phyloP scores from a whole-genome alignment of 2,797 vertebrate genomes.

The Peromyscus melanophrys region DNA sequence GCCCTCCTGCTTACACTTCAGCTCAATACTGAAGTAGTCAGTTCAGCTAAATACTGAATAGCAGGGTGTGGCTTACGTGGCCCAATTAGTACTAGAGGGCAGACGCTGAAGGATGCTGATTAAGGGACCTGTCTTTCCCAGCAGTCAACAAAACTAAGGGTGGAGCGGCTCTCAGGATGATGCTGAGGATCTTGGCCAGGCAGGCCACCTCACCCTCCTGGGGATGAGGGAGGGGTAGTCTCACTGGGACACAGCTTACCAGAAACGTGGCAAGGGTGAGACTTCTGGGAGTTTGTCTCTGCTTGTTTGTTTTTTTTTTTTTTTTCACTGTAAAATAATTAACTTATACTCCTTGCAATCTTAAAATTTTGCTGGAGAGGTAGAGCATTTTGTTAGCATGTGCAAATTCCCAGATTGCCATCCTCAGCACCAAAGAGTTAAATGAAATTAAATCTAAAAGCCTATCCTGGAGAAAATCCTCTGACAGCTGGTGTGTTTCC shows the following conservation, averaged over 20 bases:
- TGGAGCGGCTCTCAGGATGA: not conserved
- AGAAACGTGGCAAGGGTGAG: not conserved
- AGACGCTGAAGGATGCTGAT: not conserved
- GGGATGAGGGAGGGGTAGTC: not conserved
- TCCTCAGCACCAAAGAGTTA: not conserved
- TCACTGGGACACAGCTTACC: not conserved
- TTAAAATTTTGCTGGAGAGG: not conserved
- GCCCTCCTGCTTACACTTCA: not conserved
- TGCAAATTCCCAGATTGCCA: not conserved
- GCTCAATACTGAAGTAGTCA: not conserved
- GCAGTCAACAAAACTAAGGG: not conserved
- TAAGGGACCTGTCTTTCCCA: not conserved
- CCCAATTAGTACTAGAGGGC: not conserved
- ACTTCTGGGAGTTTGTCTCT: not conserved
- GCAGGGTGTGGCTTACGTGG: not conserved
- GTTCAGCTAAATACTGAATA: not conserved
- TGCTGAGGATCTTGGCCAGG: not conserved
- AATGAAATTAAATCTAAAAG: not conserved
- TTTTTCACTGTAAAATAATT: not conserved
- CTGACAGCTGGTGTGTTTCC: not conserved
- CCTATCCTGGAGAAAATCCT: not conserved
- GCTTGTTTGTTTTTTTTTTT: not conserved
- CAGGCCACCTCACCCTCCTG: not conserved
- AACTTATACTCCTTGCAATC: not conserved
- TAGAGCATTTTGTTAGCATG: not conserved